These are phyloP conservation scores for Adelosebastes latens DNA, from an alignment of 2,797 vertebrate genomes.

Conservation along the genomic window DNA sequence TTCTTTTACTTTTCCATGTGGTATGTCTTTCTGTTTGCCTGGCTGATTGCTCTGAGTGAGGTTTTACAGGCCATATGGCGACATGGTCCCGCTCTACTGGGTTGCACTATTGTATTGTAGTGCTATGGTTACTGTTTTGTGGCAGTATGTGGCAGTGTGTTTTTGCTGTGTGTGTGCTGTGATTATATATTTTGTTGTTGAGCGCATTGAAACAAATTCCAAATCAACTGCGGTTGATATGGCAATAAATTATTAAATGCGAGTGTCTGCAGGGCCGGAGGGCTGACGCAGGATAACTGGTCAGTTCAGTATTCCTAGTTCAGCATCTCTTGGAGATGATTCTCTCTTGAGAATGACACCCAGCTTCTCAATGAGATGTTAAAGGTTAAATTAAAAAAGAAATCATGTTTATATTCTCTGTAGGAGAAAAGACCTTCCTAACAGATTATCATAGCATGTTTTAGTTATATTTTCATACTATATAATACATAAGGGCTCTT, in stretches of 20 bases:
- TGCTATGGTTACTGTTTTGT: too few species aligned
- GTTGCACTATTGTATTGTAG: too few species aligned
- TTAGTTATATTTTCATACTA: neutral
- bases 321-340: conserved; percentile 19
- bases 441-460: neutral
- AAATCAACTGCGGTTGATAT: too few species aligned
- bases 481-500: neutral
- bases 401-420: conserved; percentile 9
- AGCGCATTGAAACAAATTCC: too few species aligned
- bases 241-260: neutral
- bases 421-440: neutral
- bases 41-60: too few species aligned
- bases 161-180: too few species aligned
- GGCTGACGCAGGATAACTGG: conserved; percentile 32
- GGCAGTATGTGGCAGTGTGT: too few species aligned
- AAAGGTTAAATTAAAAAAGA: neutral
- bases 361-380: too few species aligned
- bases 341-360: too few species aligned
- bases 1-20: neutral
- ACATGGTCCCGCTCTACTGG: too few species aligned
- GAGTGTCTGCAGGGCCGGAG: neutral
- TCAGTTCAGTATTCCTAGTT: conserved; percentile 22
- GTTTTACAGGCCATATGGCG: too few species aligned
- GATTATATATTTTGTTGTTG: too few species aligned
- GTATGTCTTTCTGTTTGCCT: conserved; percentile 7